Percentiles rank a stretch among this genome's conserved stretches.
Conservation (phyloP, 2,797 vertebrate genomes). For the Halcyon leucocephala region DNA sequence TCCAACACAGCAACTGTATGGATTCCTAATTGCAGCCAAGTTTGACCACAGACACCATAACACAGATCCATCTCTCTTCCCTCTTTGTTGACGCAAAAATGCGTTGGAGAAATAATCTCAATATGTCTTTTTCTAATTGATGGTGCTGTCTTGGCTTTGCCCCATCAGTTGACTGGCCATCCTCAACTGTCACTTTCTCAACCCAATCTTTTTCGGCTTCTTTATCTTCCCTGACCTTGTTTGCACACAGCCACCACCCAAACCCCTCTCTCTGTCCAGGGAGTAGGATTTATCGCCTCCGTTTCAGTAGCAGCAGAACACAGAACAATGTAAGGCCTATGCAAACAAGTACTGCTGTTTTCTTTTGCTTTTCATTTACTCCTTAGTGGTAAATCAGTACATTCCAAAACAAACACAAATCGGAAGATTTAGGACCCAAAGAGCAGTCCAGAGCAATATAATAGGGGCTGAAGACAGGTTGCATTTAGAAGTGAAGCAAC, state of each 20-base stretch:
- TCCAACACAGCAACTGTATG: neutral
- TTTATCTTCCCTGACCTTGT: constrained; percentile 13
- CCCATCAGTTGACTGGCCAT: neutral
- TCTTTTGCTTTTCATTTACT: constrained; percentile 40
- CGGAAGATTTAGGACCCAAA: neutral
- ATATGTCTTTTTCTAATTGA: constrained; percentile 16
- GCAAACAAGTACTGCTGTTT: constrained; percentile 17
- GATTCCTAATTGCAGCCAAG: constrained; percentile 22
- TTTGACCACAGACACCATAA: constrained; percentile 33
- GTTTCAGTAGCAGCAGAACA: constrained; percentile 19
- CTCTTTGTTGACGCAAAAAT: neutral
- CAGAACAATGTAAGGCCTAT: constrained; percentile 26
- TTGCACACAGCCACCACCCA: constrained; percentile 6
- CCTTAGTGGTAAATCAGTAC: neutral
- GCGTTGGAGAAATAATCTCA: neutral
- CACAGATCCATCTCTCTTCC: neutral
- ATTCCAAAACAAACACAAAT: constrained; percentile 33
- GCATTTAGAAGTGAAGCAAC: neutral
- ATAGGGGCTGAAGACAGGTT: neutral
- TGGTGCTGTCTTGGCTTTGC: neutral
- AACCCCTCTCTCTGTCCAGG: neutral
- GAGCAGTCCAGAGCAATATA: neutral
- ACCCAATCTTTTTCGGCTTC: neutral
- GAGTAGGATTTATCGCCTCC: constrained; percentile 19
- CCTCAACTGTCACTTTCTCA: neutral